Percentiles rank a stretch among this genome's conserved stretches.
Conservation (phyloP, 2,113 vertebrate species). For the Apeltes quadracus region DNA sequence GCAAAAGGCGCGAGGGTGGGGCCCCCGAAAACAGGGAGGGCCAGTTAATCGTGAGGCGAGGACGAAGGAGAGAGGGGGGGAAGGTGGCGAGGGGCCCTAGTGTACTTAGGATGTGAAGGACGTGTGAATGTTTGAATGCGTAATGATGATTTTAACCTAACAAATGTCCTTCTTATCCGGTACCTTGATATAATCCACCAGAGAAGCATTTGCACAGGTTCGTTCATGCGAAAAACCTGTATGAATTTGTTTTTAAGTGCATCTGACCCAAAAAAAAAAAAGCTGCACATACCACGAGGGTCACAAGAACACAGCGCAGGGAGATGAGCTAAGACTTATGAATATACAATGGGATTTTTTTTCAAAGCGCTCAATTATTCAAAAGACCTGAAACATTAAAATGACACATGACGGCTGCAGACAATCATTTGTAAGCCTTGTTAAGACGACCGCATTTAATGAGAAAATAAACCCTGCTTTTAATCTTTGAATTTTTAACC, state of each 20-base stretch:
- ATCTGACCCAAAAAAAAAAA: conserved; percentile 1
- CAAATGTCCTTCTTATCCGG: background rate
- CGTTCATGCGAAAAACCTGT: background rate
- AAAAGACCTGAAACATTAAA: conserved; percentile 66
- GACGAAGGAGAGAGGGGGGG: background rate
- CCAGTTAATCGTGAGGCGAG: conserved; percentile 24
- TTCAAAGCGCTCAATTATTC: conserved; percentile 62
- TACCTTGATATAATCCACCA: background rate
- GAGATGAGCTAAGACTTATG: conserved; percentile 45
- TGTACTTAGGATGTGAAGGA: too few species aligned
- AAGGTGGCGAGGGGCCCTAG: background rate
- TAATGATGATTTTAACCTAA: background rate
- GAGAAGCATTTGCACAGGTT: background rate
- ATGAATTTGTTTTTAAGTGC: conserved; percentile 14
- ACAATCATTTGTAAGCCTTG: conserved; percentile 43
- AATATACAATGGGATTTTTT: conserved; percentile 60
- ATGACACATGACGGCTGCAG: conserved; percentile 54
- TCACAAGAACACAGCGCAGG: background rate
- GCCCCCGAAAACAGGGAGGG: conserved; percentile 1
- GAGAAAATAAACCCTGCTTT: conserved; percentile 41
- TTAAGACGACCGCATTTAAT: conserved; percentile 63
- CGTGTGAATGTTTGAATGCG: background rate
- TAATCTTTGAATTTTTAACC: conserved; percentile 58
- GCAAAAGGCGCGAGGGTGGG: conserved; percentile 13
- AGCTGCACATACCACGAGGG: background rate